Percentiles rank a stretch among this genome's conserved stretches.
phyloP scores from a whole-genome alignment of 2,797 vertebrate genomes.

The Loris lydekkerianus region DNA sequence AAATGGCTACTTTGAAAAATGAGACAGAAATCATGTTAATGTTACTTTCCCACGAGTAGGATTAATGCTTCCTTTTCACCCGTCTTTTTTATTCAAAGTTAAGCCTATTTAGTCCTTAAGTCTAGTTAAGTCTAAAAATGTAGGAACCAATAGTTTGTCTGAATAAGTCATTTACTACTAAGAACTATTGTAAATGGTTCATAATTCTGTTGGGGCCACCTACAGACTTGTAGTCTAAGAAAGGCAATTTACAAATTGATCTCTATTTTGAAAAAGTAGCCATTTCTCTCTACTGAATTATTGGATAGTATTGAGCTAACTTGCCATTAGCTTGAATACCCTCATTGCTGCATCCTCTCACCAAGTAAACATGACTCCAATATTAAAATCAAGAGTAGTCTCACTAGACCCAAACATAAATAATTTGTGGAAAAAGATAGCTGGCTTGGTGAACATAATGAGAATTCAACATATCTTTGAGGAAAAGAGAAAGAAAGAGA shows the following conservation, averaged over 20 bases:
- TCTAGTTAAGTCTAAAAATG: conserved; percentile 48
- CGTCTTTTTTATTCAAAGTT: conserved; percentile 57
- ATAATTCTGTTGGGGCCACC: conserved; percentile 11
- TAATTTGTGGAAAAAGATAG: not conserved
- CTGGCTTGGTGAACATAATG: not conserved
- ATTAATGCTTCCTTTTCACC: conserved; percentile 48
- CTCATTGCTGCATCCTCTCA: conserved; percentile 13
- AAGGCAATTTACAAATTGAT: conserved; percentile 49
- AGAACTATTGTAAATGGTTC: conserved; percentile 34
- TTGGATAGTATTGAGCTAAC: not conserved
- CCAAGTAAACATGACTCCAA: conserved; percentile 23
- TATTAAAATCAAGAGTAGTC: conserved; percentile 60
- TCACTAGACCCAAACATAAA: conserved; percentile 26
- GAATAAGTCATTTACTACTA: conserved; percentile 56
- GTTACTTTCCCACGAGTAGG: conserved; percentile 50
- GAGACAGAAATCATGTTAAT: conserved; percentile 46
- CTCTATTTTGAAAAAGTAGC: conserved; percentile 24
- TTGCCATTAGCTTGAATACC: not conserved
- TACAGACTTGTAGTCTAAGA: not conserved
- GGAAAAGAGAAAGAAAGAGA: not conserved
- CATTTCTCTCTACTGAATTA: conserved; percentile 32
- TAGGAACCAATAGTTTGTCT: conserved; percentile 36
- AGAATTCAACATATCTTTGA: not conserved
- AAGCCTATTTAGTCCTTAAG: conserved; percentile 20
- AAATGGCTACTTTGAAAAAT: conserved; percentile 55